These are phyloP conservation scores for Lasiommata megera DNA, from an alignment of 2,888 invertebrate species.

Conservation along the genomic window DNA sequence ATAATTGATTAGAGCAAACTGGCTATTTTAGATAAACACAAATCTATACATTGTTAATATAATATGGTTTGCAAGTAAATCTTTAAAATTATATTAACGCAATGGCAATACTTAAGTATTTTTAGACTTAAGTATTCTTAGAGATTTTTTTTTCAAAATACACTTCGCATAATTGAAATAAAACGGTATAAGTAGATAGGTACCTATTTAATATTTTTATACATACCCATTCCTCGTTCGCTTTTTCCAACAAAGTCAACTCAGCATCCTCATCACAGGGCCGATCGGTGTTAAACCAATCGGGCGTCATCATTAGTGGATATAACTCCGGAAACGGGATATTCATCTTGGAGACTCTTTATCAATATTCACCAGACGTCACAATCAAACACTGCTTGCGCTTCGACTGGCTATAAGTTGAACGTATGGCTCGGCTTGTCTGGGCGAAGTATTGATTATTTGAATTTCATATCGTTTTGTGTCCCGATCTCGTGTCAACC, in stretches of 20 bases:
- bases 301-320: constrained; percentile 25
- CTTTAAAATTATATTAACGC: no score
- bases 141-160: no score
- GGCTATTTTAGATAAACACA: no score
- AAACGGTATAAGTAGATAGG: no score
- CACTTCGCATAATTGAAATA: no score
- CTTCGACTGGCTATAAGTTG: background rate
- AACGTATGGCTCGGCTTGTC: background rate
- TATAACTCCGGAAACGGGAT: constrained; percentile 28
- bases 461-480: background rate
- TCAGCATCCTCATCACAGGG: constrained; percentile 32
- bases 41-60: no score
- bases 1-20: no score
- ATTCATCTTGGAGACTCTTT: constrained; percentile 19
- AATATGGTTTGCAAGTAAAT: no score
- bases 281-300: constrained; percentile 28
- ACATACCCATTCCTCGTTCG: constrained; percentile 29
- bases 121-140: no score
- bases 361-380: background rate
- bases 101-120: no score
- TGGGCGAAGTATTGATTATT: background rate
- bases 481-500: background rate
- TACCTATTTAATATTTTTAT: background rate
- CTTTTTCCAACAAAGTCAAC: constrained; percentile 28
- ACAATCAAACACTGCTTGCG: background rate